These are phyloP conservation scores for Pachyramphus minor DNA, from an alignment of 2,113 vertebrate species.

Conservation along the genomic window DNA sequence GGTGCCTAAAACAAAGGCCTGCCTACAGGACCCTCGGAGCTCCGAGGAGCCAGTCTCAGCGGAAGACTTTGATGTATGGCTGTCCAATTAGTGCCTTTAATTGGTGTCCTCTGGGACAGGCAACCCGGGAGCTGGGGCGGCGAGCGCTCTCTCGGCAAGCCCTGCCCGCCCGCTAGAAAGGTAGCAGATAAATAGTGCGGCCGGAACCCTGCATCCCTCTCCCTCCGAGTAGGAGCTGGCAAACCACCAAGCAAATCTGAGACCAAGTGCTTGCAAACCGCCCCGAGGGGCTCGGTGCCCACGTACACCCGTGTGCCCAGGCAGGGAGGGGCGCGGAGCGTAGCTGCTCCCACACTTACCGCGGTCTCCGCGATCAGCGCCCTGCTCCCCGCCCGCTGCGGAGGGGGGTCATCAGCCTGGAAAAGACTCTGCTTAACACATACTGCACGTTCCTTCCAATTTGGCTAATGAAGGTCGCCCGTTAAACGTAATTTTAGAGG, in stretches of 20 bases:
- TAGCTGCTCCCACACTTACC: neutral
- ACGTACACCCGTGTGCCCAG: neutral
- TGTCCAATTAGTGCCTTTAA: constrained; percentile 85
- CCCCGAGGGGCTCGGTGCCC: neutral
- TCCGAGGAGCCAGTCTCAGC: constrained; percentile 61
- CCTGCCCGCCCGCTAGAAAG: constrained; percentile 20
- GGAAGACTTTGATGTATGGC: constrained; percentile 78
- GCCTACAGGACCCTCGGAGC: constrained; percentile 42
- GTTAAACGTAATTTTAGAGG: constrained; percentile 31
- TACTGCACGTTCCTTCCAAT: neutral
- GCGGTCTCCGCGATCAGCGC: rapidly evolving
- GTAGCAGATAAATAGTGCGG: constrained; percentile 39
- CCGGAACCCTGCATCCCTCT: neutral
- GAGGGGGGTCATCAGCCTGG: neutral
- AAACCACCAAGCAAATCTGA: neutral
- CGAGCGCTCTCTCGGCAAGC: constrained; percentile 35
- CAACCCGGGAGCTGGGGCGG: constrained; percentile 53
- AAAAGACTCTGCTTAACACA: neutral
- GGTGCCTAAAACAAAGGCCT: constrained; percentile 66
- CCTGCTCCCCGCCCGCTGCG: neutral
- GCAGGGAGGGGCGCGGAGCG: neutral
- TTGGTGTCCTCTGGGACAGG: constrained; percentile 77
- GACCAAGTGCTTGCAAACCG: neutral
- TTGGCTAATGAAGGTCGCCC: neutral
- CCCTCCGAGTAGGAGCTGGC: neutral